A percentile compares a stretch with the other conserved stretches of the same genome.
Conservation (phyloP, 92 coral and sea anemone species). For the Parazoanthus swiftii region DNA sequence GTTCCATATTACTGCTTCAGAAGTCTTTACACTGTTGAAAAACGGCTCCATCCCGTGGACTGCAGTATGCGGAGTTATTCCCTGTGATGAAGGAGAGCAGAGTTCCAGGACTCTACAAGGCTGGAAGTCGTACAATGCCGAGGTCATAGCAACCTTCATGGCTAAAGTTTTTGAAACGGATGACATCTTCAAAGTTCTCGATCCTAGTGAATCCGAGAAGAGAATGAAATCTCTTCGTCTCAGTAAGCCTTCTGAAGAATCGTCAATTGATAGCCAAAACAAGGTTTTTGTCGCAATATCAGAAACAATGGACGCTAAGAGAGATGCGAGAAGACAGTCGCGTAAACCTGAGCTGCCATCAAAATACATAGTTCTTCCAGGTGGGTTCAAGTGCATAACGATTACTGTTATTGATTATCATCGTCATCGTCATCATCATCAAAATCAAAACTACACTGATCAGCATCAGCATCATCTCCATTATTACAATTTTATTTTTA, state of each 20-base stretch:
- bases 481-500: too few relatives aligned
- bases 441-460: too few relatives aligned
- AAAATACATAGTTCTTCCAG: neutral
- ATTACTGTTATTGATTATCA: too few relatives aligned
- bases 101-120: neutral
- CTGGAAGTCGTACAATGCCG: slow-evolving; percentile 1
- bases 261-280: neutral
- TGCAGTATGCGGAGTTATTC: neutral
- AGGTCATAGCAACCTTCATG: slow-evolving; percentile 4
- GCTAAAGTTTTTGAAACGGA: neutral
- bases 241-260: slow-evolving; percentile 3
- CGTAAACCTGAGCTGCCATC: neutral
- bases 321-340: neutral
- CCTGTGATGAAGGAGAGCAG: neutral
- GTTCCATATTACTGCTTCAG: neutral
- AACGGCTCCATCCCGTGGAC: neutral
- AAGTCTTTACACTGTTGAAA: neutral
- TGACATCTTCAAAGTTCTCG: slow-evolving; percentile 8
- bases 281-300: neutral
- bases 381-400: neutral
- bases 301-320: neutral
- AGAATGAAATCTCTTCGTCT: slow-evolving; percentile 18
- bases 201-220: neutral
- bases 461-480: too few relatives aligned
- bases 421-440: neutral